phyloP scores from a whole-genome alignment of 1,140 invertebrate species.

The Helicoverpa armigera region DNA sequence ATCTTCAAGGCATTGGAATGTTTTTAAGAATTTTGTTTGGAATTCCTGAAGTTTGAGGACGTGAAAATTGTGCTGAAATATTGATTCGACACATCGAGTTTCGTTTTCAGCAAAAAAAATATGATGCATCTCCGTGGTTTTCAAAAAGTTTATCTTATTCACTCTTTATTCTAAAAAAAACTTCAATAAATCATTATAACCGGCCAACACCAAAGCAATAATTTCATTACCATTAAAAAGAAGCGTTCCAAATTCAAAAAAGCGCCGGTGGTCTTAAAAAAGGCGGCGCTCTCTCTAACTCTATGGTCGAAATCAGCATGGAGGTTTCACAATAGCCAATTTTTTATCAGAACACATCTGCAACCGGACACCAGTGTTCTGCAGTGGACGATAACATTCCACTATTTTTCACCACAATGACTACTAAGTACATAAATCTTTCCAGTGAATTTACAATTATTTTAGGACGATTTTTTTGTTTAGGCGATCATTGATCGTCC shows the following conservation, averaged over 20 bases:
- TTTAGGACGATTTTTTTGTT: constrained; percentile 71
- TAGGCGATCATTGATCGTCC: constrained; percentile 74
- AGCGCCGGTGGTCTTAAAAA: constrained; percentile 45
- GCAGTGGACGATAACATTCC: constrained; percentile 60
- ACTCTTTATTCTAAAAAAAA: too few species aligned
- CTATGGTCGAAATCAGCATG: constrained; percentile 41
- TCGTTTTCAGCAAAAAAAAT: too few species aligned
- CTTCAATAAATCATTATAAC: constrained; percentile 10
- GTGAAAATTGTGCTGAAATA: not conserved
- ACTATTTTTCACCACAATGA: constrained; percentile 64
- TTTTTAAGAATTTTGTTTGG: constrained; percentile 14
- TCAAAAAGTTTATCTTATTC: too few species aligned
- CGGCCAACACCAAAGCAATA: not conserved
- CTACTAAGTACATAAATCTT: constrained; percentile 78
- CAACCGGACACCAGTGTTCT: constrained; percentile 71
- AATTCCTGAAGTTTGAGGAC: not conserved
- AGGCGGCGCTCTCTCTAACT: constrained; percentile 26
- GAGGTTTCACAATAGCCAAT: constrained; percentile 7
- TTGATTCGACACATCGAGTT: too few species aligned
- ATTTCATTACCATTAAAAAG: constrained; percentile 34
- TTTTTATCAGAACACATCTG: constrained; percentile 71
- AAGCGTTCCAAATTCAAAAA: constrained; percentile 47
- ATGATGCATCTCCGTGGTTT: too few species aligned
- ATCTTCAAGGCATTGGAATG: not conserved
- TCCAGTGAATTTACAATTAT: constrained; percentile 75